A percentile compares a stretch with the other conserved stretches of the same genome.
These are phyloP conservation scores for Chromis chromis DNA, from an alignment of 2,797 vertebrate genomes.

Conservation along the genomic window DNA sequence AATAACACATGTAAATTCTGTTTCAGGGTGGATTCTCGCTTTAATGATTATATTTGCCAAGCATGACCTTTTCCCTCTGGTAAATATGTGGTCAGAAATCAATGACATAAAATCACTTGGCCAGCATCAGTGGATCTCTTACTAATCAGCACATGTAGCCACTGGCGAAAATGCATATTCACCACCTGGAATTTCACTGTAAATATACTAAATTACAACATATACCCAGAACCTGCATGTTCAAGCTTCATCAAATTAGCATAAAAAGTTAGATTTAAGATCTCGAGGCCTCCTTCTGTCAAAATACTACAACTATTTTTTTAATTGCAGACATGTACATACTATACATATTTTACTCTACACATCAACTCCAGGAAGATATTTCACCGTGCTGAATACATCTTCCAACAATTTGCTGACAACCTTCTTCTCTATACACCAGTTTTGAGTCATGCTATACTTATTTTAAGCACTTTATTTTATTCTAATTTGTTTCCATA, in stretches of 20 bases:
- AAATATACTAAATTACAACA: background rate
- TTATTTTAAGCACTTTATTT: no score
- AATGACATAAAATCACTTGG: constrained; percentile 50
- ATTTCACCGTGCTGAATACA: no score
- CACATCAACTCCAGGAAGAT: no score
- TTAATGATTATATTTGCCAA: constrained; percentile 48
- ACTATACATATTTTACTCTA: no score
- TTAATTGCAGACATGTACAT: no score
- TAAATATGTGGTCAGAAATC: constrained; percentile 55
- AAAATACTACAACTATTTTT: no score
- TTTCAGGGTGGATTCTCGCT: constrained; percentile 22
- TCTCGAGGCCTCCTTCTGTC: background rate
- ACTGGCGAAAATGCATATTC: constrained; percentile 40
- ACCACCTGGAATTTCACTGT: constrained; percentile 7
- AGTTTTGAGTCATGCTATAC: no score
- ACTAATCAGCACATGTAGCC: constrained; percentile 44
- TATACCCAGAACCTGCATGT: background rate
- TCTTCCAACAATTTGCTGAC: no score
- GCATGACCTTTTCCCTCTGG: constrained; percentile 48
- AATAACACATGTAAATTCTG: constrained; percentile 31
- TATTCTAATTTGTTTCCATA: no score
- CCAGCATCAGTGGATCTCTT: constrained; percentile 35
- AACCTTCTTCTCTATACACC: no score
- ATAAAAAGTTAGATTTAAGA: no score
- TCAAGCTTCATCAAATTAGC: background rate